These are phyloP conservation scores for Antechinus flavipes DNA, from an alignment of 2,113 vertebrate species.

Conservation along the genomic window DNA sequence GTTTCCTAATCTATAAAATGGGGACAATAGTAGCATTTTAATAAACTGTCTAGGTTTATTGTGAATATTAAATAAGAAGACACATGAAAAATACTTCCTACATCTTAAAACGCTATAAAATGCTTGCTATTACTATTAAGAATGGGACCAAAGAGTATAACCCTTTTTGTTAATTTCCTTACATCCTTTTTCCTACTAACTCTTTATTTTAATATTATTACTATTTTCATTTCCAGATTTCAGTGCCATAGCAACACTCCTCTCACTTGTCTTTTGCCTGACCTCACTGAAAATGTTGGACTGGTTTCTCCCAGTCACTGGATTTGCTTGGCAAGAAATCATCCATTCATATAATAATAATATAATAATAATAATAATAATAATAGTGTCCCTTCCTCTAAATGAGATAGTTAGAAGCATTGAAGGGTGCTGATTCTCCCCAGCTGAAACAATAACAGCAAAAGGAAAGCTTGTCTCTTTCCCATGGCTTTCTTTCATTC, in stretches of 20 bases:
- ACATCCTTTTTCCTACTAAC: not conserved
- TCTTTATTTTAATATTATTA: not conserved
- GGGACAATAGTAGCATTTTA: not conserved
- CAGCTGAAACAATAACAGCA: conserved; percentile 17
- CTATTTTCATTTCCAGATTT: not conserved
- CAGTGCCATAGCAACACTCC: not conserved
- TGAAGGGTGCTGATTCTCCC: not conserved
- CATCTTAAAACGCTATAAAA: not conserved
- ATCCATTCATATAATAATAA: not conserved
- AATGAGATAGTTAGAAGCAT: not conserved
- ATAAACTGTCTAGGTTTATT: too few species aligned
- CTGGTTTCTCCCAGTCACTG: not conserved
- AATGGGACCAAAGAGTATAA: not conserved
- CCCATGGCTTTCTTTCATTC: not conserved
- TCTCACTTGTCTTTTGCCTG: not conserved
- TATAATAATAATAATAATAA: not conserved
- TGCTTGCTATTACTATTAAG: not conserved
- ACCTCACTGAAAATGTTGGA: not conserved
- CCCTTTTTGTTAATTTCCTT: not conserved
- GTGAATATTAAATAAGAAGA: too few species aligned
- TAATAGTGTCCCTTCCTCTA: conserved; percentile 16
- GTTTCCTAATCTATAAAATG: not conserved
- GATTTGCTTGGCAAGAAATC: conserved; percentile 26
- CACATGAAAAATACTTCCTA: too few species aligned
- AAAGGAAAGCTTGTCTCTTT: conserved; percentile 19